Evolutionary conservation across 2,888 invertebrate genomes (phyloP).

Genomic region (Zeuzera pyrina): DNA sequence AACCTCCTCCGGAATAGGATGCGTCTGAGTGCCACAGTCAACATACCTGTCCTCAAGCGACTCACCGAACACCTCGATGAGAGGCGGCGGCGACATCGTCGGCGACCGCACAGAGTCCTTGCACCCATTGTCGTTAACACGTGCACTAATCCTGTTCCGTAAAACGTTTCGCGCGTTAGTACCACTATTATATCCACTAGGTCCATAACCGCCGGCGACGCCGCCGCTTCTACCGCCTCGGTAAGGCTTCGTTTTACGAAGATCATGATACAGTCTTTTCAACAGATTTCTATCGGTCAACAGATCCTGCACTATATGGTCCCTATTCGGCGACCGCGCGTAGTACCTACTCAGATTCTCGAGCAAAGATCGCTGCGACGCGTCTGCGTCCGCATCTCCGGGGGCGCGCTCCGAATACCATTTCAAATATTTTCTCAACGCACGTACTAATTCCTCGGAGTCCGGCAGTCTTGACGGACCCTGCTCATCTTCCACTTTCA

Average conservation of each 20-base stretch:
- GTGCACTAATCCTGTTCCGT: slow-evolving; percentile 34
- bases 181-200: slow-evolving; percentile 36
- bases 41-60: slow-evolving; percentile 68
- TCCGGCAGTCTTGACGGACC: slow-evolving; percentile 58
- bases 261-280: slow-evolving; percentile 81
- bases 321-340: slow-evolving; percentile 75
- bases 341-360: slow-evolving; percentile 80
- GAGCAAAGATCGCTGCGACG: slow-evolving; percentile 67
- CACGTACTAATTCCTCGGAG: slow-evolving; percentile 76
- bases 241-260: slow-evolving; percentile 76
- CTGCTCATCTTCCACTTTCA: slow-evolving; percentile 73
- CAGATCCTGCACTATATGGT: slow-evolving; percentile 80
- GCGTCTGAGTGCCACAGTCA: slow-evolving; percentile 76
- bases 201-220: slow-evolving; percentile 42
- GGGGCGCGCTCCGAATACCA: slow-evolving; percentile 47
- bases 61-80: slow-evolving; percentile 78
- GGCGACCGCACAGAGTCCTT: slow-evolving; percentile 45
- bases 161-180: slow-evolving; percentile 45
- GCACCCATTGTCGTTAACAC: slow-evolving; percentile 26
- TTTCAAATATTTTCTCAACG: slow-evolving; percentile 73
- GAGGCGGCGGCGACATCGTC: slow-evolving; percentile 75
- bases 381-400: slow-evolving; percentile 39
- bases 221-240: slow-evolving; percentile 53
- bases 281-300: slow-evolving; percentile 81
- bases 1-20: slow-evolving; percentile 71